phyloP scores from a whole-genome alignment of 2,797 vertebrate species.

The Capromys pilorides region DNA sequence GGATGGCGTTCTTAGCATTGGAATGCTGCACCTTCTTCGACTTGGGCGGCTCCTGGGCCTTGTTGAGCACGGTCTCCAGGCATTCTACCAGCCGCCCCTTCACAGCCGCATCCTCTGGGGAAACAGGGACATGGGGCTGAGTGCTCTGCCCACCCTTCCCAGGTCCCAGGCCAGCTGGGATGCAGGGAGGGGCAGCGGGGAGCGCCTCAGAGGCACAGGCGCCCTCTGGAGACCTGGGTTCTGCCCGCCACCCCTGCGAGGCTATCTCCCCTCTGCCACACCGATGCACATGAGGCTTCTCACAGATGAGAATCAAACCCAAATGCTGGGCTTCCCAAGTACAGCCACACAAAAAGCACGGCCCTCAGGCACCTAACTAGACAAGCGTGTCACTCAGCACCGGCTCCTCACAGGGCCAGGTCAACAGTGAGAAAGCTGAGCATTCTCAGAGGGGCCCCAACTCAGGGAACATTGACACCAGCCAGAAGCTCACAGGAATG shows the following conservation, averaged over 20 bases:
- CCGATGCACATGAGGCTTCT: neutral
- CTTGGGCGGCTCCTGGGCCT: constrained; percentile 85
- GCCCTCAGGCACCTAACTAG: neutral
- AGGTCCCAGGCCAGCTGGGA: neutral
- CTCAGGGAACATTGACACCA: neutral
- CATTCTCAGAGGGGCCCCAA: neutral
- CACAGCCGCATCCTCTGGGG: constrained; percentile 85
- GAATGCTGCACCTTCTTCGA: constrained; percentile 87
- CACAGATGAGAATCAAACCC: neutral
- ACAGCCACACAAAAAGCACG: neutral
- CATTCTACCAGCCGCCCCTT: constrained; percentile 85
- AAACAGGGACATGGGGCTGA: fast-evolving
- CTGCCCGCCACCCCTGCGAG: neutral
- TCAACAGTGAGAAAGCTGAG: neutral
- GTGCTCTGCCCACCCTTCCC: neutral
- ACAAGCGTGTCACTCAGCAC: no score
- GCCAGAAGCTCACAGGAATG: neutral
- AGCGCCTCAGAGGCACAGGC: neutral
- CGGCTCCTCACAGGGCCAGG: neutral
- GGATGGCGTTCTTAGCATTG: constrained; percentile 85
- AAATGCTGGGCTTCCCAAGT: neutral
- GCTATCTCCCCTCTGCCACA: neutral
- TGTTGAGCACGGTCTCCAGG: constrained; percentile 84
- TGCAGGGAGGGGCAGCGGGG: no score
- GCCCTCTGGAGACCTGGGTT: neutral